Conservation (phyloP, 2,113 vertebrate genomes). For the Chloroceryle aenea region DNA sequence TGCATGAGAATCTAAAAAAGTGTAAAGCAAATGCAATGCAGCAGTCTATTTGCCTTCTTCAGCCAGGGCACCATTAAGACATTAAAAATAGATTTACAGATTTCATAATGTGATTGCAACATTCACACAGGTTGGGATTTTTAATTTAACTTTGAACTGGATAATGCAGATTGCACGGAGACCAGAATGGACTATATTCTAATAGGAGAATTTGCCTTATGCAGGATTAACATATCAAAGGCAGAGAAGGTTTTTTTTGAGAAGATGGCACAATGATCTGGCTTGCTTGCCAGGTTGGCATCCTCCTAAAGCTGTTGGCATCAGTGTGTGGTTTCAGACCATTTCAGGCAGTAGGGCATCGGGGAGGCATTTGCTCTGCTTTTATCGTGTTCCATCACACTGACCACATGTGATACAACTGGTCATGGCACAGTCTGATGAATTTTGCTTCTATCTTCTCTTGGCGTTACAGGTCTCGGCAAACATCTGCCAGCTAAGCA, state of each 20-base stretch:
- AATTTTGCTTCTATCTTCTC: not conserved
- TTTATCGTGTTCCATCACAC: not conserved
- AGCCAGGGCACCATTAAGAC: conserved; percentile 21
- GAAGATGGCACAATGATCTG: conserved; percentile 31
- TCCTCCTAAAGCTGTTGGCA: not conserved
- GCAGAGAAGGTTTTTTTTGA: conserved; percentile 20
- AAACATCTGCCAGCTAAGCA: not conserved
- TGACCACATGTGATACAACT: not conserved
- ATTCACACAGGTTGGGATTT: conserved; percentile 62
- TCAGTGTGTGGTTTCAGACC: not conserved
- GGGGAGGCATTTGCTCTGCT: not conserved
- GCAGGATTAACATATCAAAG: conserved; percentile 60
- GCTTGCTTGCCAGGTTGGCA: not conserved
- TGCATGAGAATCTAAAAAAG: conserved; percentile 48
- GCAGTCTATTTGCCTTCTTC: not conserved
- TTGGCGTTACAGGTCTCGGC: not conserved
- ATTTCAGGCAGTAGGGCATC: not conserved
- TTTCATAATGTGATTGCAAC: conserved; percentile 66
- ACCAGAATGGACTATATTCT: conserved; percentile 59
- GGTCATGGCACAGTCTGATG: not conserved
- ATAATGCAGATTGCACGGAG: conserved; percentile 47
- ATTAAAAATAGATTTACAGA: conserved; percentile 68
- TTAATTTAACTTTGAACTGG: conserved; percentile 68
- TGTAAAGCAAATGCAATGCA: conserved; percentile 25
- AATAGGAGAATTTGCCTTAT: conserved; percentile 58